A percentile compares a stretch with the other conserved stretches of the same genome.
phyloP scores from a whole-genome alignment of 2,888 invertebrate genomes.

The Cantharis flavilabris region DNA sequence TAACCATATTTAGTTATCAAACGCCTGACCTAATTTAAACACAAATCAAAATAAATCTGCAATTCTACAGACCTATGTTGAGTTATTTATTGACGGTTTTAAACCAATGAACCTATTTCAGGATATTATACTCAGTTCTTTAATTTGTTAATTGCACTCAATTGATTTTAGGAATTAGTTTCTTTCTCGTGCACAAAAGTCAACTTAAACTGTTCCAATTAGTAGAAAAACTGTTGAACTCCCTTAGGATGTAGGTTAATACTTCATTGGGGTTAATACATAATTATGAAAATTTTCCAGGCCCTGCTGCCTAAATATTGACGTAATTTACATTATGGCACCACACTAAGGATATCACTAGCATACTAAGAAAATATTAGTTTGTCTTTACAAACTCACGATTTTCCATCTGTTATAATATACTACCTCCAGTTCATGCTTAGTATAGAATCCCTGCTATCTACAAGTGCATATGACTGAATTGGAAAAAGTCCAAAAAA shows the following conservation, averaged over 20 bases:
- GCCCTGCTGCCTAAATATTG: too few species aligned
- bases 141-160: not conserved
- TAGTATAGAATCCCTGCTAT: not conserved
- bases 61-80: not conserved
- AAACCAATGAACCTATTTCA: not conserved
- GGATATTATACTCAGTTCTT: not conserved
- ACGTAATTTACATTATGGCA: too few species aligned
- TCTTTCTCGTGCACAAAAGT: not conserved
- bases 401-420: not conserved
- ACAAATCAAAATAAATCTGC: not conserved
- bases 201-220: not conserved
- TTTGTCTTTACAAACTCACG: not conserved
- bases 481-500: not conserved
- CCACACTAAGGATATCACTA: too few species aligned
- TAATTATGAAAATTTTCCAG: too few species aligned
- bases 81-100: not conserved
- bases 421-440: not conserved
- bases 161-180: not conserved
- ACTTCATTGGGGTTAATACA: not conserved
- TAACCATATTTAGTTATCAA: not conserved
- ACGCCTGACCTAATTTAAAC: not conserved
- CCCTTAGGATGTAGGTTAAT: not conserved
- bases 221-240: not conserved
- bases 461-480: not conserved
- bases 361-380: not conserved